Evolutionary conservation across 2,797 vertebrate species (phyloP).

Genomic region (Karalla daura): DNA sequence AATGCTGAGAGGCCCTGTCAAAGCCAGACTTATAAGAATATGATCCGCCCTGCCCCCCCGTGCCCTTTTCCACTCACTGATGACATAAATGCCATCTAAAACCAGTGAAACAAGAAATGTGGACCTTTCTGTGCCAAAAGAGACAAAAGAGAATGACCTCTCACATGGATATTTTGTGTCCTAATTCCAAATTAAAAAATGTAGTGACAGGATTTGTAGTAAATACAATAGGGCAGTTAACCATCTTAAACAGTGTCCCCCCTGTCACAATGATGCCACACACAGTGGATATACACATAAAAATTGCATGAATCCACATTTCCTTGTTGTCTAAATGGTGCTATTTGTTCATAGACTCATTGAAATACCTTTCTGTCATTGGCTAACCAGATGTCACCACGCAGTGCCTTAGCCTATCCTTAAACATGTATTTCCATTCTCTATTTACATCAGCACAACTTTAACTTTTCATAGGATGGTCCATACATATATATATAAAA

Average conservation of each 20-base stretch:
- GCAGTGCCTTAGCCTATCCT: not conserved
- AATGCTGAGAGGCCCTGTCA: constrained; percentile 62
- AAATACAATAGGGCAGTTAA: not conserved
- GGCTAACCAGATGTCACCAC: not conserved
- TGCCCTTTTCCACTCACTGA: constrained; percentile 44
- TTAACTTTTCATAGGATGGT: not conserved
- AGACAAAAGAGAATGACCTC: constrained; percentile 12
- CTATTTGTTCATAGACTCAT: not conserved
- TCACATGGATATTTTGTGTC: not conserved
- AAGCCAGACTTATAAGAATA: constrained; percentile 44
- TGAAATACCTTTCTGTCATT: not conserved
- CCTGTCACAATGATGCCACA: not conserved
- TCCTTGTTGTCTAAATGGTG: not conserved
- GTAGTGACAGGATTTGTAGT: not conserved
- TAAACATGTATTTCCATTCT: not conserved
- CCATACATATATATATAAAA: not conserved
- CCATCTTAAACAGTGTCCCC: not conserved
- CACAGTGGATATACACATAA: not conserved
- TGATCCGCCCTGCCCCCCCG: too few relatives aligned
- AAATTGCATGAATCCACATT: not conserved
- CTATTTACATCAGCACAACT: not conserved
- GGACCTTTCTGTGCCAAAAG: constrained; percentile 13
- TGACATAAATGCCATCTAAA: constrained; percentile 26
- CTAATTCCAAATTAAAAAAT: not conserved
- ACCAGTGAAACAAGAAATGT: not conserved